phyloP scores from a whole-genome alignment of 2,797 vertebrate genomes.

The Cynodonichthys magdalenae region DNA sequence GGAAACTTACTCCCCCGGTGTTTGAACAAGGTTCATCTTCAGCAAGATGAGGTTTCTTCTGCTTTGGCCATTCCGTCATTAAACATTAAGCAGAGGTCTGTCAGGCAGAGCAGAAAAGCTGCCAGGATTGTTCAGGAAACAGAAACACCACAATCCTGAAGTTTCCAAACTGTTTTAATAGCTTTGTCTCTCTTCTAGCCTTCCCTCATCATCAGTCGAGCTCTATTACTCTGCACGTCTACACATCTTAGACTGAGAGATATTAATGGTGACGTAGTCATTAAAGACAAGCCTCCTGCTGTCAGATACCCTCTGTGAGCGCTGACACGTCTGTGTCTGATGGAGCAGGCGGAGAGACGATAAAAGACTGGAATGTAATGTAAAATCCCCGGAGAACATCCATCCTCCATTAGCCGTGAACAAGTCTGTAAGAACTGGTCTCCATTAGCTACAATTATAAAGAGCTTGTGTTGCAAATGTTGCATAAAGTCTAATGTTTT shows the following conservation, averaged over 20 bases:
- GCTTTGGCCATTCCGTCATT: constrained; percentile 63
- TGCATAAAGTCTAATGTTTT: not conserved
- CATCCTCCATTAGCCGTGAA: constrained; percentile 36
- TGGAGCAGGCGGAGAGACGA: constrained; percentile 34
- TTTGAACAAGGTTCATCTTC: constrained; percentile 53
- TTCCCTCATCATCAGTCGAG: not conserved
- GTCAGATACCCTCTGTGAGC: constrained; percentile 27
- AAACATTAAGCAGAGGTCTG: constrained; percentile 72
- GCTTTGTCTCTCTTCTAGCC: not conserved
- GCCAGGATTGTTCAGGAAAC: constrained; percentile 30
- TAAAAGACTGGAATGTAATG: constrained; percentile 37
- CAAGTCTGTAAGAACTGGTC: not conserved
- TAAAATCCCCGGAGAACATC: constrained; percentile 15
- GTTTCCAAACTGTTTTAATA: constrained; percentile 12
- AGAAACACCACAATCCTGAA: not conserved
- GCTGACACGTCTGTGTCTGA: constrained; percentile 51
- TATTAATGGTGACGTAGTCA: constrained; percentile 48
- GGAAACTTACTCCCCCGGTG: constrained; percentile 61
- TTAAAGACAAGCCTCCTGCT: constrained; percentile 33
- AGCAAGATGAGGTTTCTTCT: constrained; percentile 58
- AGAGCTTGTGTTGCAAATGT: constrained; percentile 6
- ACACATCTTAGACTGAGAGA: constrained; percentile 40
- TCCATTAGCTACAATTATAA: constrained; percentile 25
- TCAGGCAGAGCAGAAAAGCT: constrained; percentile 48
- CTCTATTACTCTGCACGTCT: constrained; percentile 23